Percentiles rank a stretch among this genome's conserved stretches.
phyloP scores from a whole-genome alignment of 92 coral and sea anemone species.

The Parazoanthus atlanticus region DNA sequence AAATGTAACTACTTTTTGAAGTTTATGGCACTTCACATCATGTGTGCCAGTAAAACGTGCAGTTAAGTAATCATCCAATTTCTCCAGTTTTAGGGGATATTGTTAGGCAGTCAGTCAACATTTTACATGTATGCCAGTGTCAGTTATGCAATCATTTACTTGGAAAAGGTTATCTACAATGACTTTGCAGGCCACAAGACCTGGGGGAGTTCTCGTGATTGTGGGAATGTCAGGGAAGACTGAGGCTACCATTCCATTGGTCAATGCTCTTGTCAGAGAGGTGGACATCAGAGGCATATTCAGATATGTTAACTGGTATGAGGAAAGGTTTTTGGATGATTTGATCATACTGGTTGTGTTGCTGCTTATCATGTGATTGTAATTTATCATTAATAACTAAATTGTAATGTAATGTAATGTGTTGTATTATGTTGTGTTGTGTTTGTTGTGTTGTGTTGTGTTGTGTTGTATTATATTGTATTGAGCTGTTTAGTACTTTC shows the following conservation, averaged over 20 bases:
- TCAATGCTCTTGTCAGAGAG: constrained; percentile 87
- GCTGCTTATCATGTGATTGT: background rate
- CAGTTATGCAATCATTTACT: background rate
- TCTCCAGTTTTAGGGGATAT: too few relatives aligned
- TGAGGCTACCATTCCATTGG: constrained; percentile 77
- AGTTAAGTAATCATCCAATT: too few relatives aligned
- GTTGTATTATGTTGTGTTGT: background rate
- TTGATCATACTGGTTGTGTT: background rate
- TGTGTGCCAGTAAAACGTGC: too few relatives aligned
- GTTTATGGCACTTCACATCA: too few relatives aligned
- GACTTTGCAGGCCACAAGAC: constrained; percentile 78
- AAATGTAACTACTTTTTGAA: too few relatives aligned
- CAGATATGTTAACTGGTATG: constrained; percentile 95
- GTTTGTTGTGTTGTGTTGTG: background rate
- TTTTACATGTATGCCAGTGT: background rate
- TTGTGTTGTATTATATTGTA: too few relatives aligned
- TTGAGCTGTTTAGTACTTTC: too few relatives aligned
- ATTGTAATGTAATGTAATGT: background rate
- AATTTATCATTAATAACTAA: background rate
- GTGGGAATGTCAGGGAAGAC: constrained; percentile 90
- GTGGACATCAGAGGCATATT: constrained; percentile 96
- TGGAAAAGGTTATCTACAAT: background rate
- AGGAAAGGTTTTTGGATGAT: background rate
- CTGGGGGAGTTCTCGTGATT: constrained; percentile 91
- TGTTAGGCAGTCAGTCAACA: too few relatives aligned